A percentile compares a stretch with the other conserved stretches of the same genome.
Conservation (phyloP, 2,888 invertebrate species). For the Diaprepes abbreviatus region DNA sequence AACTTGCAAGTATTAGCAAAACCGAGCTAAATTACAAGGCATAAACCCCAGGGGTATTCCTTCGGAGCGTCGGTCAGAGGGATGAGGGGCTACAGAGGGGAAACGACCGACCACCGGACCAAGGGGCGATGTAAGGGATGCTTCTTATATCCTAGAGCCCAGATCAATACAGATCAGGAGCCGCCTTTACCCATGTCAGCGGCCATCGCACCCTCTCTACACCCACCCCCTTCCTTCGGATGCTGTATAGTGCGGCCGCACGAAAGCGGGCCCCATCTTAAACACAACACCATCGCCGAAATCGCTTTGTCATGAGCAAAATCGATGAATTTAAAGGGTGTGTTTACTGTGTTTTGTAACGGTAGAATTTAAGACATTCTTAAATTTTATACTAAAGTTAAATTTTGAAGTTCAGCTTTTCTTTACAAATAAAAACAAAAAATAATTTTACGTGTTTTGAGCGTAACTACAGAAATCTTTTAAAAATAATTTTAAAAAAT, state of each 20-base stretch:
- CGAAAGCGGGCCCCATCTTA: slow-evolving; percentile 45
- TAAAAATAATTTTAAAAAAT: no score
- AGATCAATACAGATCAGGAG: slow-evolving; percentile 70
- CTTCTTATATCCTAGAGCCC: slow-evolving; percentile 68
- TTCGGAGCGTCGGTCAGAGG: slow-evolving; percentile 41
- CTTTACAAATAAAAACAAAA: no score
- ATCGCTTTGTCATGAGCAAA: slow-evolving; percentile 42
- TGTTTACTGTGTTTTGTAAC: background rate
- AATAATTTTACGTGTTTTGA: no score
- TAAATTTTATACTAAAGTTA: no score
- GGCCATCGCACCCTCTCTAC: slow-evolving; percentile 61
- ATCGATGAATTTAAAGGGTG: slow-evolving; percentile 28
- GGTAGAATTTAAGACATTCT: no score
- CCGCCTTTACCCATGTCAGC: slow-evolving; percentile 69
- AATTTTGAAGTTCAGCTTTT: no score
- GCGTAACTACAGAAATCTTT: no score
- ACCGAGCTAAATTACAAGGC: slow-evolving; percentile 60
- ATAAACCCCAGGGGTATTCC: slow-evolving; percentile 57
- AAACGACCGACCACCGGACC: slow-evolving; percentile 46
- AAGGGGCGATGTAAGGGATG: slow-evolving; percentile 67
- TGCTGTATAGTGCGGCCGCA: slow-evolving; percentile 34
- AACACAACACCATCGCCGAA: slow-evolving; percentile 42
- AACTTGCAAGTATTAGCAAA: slow-evolving; percentile 56
- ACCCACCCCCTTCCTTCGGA: slow-evolving; percentile 38
- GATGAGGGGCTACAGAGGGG: slow-evolving; percentile 44